Conservation (phyloP, 2,113 vertebrate species). For the Neogobius melanostomus region DNA sequence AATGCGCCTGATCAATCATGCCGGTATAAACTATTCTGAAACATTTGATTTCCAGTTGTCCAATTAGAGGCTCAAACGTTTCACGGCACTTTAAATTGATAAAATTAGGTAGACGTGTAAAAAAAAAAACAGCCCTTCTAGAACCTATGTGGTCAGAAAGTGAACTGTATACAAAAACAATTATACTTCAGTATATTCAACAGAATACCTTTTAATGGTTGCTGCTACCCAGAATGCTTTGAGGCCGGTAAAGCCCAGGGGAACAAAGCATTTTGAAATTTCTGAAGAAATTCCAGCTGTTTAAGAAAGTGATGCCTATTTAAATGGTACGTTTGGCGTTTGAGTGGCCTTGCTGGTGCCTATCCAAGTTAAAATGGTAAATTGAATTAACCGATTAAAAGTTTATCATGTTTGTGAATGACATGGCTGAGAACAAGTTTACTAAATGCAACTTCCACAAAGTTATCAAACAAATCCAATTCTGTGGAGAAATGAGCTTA, state of each 20-base stretch:
- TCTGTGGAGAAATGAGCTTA: neutral
- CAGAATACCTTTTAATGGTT: neutral
- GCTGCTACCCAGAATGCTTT: constrained; percentile 11
- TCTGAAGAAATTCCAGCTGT: neutral
- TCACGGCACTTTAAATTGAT: neutral
- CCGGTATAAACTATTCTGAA: neutral
- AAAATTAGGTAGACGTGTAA: neutral
- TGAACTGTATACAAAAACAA: neutral
- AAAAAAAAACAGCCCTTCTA: neutral
- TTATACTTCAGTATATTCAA: neutral
- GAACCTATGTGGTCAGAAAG: neutral
- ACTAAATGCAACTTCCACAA: neutral
- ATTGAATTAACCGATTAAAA: neutral
- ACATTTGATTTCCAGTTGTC: neutral
- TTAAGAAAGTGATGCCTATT: neutral
- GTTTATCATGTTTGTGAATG: neutral
- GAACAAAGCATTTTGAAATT: neutral
- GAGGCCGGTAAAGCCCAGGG: neutral
- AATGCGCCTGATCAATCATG: too few relatives aligned
- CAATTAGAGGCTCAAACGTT: neutral
- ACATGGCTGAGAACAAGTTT: neutral
- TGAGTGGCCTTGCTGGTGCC: neutral
- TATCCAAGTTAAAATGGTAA: neutral
- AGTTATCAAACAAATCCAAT: neutral
- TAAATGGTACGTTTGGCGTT: neutral